A percentile compares a stretch with the other conserved stretches of the same genome.
These are phyloP conservation scores for Drosophila testacea DNA, from an alignment of 2,888 invertebrate genomes.

Conservation along the genomic window DNA sequence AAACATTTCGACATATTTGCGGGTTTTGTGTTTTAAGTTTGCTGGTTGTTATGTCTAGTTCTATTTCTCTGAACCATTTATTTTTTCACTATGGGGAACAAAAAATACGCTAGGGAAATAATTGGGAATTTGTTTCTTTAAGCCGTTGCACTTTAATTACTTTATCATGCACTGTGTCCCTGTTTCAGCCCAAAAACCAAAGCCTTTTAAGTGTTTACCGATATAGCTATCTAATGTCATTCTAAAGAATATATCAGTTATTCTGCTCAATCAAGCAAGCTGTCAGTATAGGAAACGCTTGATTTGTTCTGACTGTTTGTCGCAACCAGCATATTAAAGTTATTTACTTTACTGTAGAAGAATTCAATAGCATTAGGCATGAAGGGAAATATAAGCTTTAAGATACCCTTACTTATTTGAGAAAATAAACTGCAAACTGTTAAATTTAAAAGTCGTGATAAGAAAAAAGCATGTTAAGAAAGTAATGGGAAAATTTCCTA, in stretches of 20 bases:
- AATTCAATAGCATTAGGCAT: too few relatives aligned
- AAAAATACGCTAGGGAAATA: constrained; percentile 15
- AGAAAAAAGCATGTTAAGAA: not conserved
- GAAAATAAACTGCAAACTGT: not conserved
- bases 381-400: not conserved
- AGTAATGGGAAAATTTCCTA: not conserved
- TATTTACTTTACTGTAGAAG: not conserved
- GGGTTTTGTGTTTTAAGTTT: constrained; percentile 35
- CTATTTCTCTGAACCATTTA: constrained; percentile 8
- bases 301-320: constrained; percentile 40
- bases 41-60: constrained; percentile 6
- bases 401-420: not conserved
- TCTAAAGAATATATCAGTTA: constrained; percentile 16
- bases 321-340: not conserved
- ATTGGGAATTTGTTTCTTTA: constrained; percentile 5
- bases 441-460: not conserved
- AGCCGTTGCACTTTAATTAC: constrained; percentile 28
- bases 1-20: constrained; percentile 56
- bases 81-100: constrained; percentile 12
- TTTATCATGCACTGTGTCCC: not conserved
- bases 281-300: constrained; percentile 34
- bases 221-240: constrained; percentile 10
- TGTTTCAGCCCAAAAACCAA: not conserved
- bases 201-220: constrained; percentile 1
- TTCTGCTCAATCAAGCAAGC: constrained; percentile 39